Evolutionary conservation across 2,888 invertebrate species (phyloP), one percentile per base, ranked within the genome.

Genomic region (Marronus borbonicus): DNA sequence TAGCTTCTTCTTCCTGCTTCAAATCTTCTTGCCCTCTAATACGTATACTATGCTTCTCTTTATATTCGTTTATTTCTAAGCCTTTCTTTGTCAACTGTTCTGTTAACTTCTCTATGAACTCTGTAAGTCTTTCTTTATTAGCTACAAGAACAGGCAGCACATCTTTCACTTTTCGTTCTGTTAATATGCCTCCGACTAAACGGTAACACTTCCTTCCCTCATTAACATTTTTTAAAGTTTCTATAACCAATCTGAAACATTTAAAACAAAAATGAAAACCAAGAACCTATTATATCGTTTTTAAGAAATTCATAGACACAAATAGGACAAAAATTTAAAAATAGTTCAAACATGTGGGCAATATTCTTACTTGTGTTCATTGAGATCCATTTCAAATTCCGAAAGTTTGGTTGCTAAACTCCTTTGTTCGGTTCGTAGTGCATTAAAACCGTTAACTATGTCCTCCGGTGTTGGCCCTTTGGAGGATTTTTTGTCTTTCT

Each of bases 311-410:
- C 58, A 10, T 24, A 12, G 28, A 60, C 7, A 1, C 14, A 12
- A 24, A 77, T 52, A 77, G 55, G 50, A 24, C 14, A 3, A 17
- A 17, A 49, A 50, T 49, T 66, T 50, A 75, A 75, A 75, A 65
- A 75, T 75, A 75, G 62, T 64, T 75, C 31, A 17, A 78, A 55
- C 72, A 78, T 78, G 78, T 78, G 74, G 68, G 55, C 12, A 68
- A 66, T 17, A 58, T 75, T 60, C 90, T 91, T 90, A 98, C 98
- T 96, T 98, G 91, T 98, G 98, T 90, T 99, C 98, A 88, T 96
- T 97, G 80, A 96, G 91, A 89, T 99, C 98, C 91, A 95, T 93
- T 90, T 98, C 97, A 84, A 98, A 90, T 90, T 98, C 98, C 0
- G 96, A 94, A 80, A 98, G 92, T 91, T 98, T 98, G 84, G 93